These are phyloP conservation scores for Furcifer pardalis DNA, from an alignment of 2,797 vertebrate genomes.

Conservation along the genomic window DNA sequence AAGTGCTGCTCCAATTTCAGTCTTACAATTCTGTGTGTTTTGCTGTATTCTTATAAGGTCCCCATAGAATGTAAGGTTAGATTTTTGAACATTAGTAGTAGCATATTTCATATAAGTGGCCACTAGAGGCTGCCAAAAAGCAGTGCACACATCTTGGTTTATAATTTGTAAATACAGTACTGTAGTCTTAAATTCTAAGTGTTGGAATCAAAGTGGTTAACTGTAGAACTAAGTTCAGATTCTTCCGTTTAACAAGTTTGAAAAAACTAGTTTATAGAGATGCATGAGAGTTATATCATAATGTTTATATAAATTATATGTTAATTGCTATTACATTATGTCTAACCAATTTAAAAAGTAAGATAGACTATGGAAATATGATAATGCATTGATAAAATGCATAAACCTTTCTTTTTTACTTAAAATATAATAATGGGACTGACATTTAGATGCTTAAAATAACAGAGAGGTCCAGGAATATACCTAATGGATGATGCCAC, in stretches of 20 bases:
- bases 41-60: neutral
- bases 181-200: neutral
- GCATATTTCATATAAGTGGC: neutral
- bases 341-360: neutral
- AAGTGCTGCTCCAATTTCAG: neutral
- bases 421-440: neutral
- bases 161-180: neutral
- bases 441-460: conserved; percentile 24
- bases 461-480: neutral
- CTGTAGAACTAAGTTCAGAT: neutral
- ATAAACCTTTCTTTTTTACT: neutral
- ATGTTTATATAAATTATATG: neutral
- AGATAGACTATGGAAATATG: neutral
- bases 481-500: neutral
- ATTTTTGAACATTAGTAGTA: conserved; percentile 5
- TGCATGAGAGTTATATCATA: rapidly evolving
- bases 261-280: neutral
- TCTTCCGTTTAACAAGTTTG: neutral
- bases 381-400: neutral
- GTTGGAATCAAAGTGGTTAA: conserved; percentile 22
- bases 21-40: neutral
- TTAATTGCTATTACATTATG: neutral
- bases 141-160: rapidly evolving
- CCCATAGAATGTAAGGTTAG: conserved; percentile 10
- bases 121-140: conserved; percentile 66